Evolutionary conservation across 2,797 vertebrate genomes (phyloP).

Genomic region (Alca torda): DNA sequence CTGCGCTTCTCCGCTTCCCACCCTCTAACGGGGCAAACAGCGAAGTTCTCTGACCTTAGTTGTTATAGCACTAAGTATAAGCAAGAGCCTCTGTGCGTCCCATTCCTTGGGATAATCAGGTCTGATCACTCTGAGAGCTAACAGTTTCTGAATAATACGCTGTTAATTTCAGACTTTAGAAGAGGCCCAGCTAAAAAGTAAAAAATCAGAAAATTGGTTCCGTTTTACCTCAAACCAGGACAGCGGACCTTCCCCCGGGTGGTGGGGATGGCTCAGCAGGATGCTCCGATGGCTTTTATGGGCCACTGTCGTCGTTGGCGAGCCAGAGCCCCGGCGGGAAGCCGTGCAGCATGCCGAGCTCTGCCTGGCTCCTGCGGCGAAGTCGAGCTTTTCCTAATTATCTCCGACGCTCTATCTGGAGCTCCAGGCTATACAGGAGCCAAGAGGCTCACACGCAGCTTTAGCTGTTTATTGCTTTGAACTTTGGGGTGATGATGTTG

Average conservation of each 20-base stretch:
- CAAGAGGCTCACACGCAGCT: background rate
- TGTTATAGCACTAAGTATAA: too few species aligned
- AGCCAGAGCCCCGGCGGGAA: background rate
- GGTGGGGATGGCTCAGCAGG: background rate
- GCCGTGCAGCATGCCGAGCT: background rate
- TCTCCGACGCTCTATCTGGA: background rate
- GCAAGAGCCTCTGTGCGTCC: too few species aligned
- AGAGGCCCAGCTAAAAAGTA: too few species aligned
- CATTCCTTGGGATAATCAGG: too few species aligned
- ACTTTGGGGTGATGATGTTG: background rate
- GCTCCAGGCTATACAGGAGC: background rate
- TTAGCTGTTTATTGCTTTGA: background rate
- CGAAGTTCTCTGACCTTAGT: too few species aligned
- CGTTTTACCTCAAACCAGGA: too few species aligned
- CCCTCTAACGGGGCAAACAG: too few species aligned
- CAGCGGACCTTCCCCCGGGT: background rate
- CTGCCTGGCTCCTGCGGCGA: background rate
- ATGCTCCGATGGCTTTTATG: background rate
- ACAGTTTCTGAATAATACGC: too few species aligned
- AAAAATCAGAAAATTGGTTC: too few species aligned
- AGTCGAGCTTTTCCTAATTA: background rate
- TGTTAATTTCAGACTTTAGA: too few species aligned
- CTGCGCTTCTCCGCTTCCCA: too few species aligned
- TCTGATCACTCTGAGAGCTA: too few species aligned
- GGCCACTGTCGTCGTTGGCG: background rate